A percentile compares a stretch with the other conserved stretches of the same genome.
These are phyloP conservation scores for Macrophya annulata DNA, from an alignment of 2,888 invertebrate species.

Conservation along the genomic window DNA sequence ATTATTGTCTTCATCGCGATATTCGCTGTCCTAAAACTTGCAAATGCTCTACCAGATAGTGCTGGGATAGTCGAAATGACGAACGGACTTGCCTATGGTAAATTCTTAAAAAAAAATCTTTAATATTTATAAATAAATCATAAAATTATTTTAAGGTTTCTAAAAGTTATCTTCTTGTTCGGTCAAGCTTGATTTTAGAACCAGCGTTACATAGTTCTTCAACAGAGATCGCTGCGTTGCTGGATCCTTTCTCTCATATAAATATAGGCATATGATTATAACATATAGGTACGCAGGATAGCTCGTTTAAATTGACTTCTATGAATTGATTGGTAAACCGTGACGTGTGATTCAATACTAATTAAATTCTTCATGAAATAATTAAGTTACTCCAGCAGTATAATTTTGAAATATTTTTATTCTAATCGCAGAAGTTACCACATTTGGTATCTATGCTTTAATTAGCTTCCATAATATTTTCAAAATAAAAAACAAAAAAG, in stretches of 20 bases:
- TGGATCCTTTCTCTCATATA: slow-evolving; percentile 41
- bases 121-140: neutral
- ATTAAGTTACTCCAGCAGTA: neutral
- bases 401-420: neutral
- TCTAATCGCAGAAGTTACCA: neutral
- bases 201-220: neutral
- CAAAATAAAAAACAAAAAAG: neutral
- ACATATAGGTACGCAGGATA: neutral
- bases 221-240: slow-evolving; percentile 36
- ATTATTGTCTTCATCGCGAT: slow-evolving; percentile 61
- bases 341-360: neutral
- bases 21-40: slow-evolving; percentile 57
- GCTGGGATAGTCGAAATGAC: slow-evolving; percentile 78
- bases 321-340: neutral
- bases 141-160: neutral
- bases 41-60: slow-evolving; percentile 73
- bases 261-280: neutral
- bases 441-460: neutral
- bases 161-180: slow-evolving; percentile 26
- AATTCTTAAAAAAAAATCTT: slow-evolving; percentile 58
- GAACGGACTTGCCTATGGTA: slow-evolving; percentile 78
- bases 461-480: neutral
- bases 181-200: neutral
- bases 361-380: neutral
- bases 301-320: neutral